Conservation (phyloP, 2,797 vertebrate species). For the Eremophila alpestris region DNA sequence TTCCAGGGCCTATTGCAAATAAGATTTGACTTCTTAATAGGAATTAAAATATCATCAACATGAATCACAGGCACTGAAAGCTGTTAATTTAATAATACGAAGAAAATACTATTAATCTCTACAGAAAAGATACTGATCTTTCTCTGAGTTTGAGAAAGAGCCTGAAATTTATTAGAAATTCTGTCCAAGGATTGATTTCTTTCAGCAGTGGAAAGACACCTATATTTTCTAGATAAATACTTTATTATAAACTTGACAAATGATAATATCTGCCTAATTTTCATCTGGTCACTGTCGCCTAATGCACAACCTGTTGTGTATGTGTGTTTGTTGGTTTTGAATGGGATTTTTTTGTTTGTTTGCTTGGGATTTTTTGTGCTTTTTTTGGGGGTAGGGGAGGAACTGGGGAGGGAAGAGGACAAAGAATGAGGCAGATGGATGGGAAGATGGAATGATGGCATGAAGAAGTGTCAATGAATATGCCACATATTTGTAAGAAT, state of each 20-base stretch:
- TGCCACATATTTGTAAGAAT: conserved; percentile 1
- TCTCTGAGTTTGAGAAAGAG: conserved; percentile 12
- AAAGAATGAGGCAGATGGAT: neutral
- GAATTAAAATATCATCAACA: conserved; percentile 78
- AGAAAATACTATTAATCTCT: conserved; percentile 60
- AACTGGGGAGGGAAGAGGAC: accelerated
- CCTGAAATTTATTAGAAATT: conserved; percentile 50
- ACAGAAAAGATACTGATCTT: conserved; percentile 47
- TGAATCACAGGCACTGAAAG: conserved; percentile 67
- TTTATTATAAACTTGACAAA: neutral
- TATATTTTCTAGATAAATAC: conserved; percentile 13
- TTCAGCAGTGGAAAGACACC: conserved; percentile 45
- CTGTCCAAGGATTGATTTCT: conserved; percentile 28
- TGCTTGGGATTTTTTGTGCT: neutral
- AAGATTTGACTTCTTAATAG: conserved; percentile 60
- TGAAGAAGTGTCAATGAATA: conserved; percentile 33
- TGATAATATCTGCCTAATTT: conserved; percentile 13
- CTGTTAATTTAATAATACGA: conserved; percentile 65
- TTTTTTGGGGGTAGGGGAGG: accelerated
- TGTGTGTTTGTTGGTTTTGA: neutral
- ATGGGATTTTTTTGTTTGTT: neutral
- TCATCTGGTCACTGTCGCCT: neutral
- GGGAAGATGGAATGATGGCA: neutral
- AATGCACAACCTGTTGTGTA: neutral
- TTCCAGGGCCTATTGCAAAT: conserved; percentile 39